Conservation (phyloP, 2,888 invertebrate genomes). For the Cosmia pyralina region DNA sequence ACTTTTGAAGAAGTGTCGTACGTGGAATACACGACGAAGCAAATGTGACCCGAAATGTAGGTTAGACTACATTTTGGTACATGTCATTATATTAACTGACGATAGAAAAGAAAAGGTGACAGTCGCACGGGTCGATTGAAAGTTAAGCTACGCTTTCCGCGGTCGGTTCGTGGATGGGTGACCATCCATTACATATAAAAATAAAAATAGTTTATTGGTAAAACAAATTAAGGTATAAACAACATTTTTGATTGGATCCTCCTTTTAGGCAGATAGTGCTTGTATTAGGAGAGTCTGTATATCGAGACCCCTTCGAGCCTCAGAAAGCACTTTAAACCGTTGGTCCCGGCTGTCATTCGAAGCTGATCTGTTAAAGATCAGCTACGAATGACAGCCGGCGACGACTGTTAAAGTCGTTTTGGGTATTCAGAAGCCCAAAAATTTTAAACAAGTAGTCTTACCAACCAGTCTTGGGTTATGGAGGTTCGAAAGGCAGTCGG, state of each 20-base stretch:
- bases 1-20: slow-evolving; percentile 33
- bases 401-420: no score
- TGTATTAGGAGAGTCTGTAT: no score
- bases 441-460: no score
- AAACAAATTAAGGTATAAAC: no score
- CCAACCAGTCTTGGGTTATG: background rate
- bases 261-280: no score
- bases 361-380: no score
- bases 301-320: background rate
- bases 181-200: no score
- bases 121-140: background rate
- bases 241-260: no score
- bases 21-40: slow-evolving; percentile 39
- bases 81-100: background rate
- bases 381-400: no score
- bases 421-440: no score
- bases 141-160: no score
- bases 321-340: background rate
- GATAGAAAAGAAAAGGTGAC: background rate
- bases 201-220: no score
- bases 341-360: background rate
- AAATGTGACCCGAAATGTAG: background rate
- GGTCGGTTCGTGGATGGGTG: background rate
- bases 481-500: background rate
- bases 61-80: background rate